Evolutionary conservation across 2,888 invertebrate genomes (phyloP), one percentile per base, ranked within the genome.

Genomic region (Drosophila dives): DNA sequence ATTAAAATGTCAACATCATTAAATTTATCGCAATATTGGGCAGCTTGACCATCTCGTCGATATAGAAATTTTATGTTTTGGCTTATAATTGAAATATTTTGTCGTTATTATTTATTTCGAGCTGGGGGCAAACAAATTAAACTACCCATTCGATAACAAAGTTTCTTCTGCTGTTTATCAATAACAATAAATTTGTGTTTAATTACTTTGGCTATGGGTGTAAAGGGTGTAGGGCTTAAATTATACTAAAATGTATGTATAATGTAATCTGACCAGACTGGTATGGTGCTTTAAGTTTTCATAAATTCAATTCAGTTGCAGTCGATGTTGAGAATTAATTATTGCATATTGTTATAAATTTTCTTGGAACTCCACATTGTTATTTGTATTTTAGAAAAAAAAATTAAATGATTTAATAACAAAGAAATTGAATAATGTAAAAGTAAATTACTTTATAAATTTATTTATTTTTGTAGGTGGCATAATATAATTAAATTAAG

Each of bases 1-100:
- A 88, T 90, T 88, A 90, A 83, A 72, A 86, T 88, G 89, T 90
- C 90, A 65, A 70, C 88, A 64, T 86, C 82, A 90, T 88, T 90
- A 68, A 85, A 85, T 90, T 85, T 77, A 85, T 90, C 58, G 73
- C 74, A 49, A 40, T 72, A 80, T 54, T 68, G 60, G 55, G n/a
- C 38, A n/a, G 12, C 10, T 32, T 45, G 32, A 40, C 50, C 42
- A 45, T 10, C 20, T 38, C 20, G 20, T 20, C 29, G 11, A 7
- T 23, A 12, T 12, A 29, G 23, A 29, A 10, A 56, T 59, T 64
- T 68, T 61, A 56, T 67, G 51, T n/a, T 5, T 42, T 74, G 61
- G 32, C 32, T 56, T 40, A 5, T 29, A 33, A 36, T 40, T 59
- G 36, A 33, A 29, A 67, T 61, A 59, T 79, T 55, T 73, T 72